Evolutionary conservation across 2,797 vertebrate species (phyloP).

Genomic region (Decapterus maruadsi): DNA sequence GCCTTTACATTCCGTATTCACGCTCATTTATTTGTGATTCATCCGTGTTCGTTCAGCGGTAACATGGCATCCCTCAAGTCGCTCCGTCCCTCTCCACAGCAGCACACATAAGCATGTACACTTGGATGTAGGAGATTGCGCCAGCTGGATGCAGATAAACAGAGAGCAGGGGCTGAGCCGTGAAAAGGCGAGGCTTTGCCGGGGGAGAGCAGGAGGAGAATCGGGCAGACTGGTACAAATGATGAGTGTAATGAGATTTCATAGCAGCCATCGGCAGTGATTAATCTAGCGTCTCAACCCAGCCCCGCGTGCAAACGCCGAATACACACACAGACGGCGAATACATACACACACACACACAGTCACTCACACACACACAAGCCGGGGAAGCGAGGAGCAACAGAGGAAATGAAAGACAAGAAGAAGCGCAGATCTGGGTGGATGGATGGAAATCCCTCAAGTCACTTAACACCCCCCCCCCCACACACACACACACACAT

Average conservation of each 20-base stretch:
- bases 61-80: constrained; percentile 48
- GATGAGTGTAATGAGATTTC: constrained; percentile 89
- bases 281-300: constrained; percentile 82
- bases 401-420: constrained; percentile 80
- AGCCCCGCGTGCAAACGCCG: constrained; percentile 39
- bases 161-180: constrained; percentile 47
- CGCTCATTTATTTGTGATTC: constrained; percentile 55
- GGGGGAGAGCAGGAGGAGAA: constrained; percentile 61
- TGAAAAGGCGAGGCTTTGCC: constrained; percentile 52
- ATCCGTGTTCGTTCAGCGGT: constrained; percentile 60
- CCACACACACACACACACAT: constrained; percentile 19
- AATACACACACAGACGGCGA: constrained; percentile 44
- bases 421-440: constrained; percentile 61
- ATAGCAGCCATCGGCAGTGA: constrained; percentile 85
- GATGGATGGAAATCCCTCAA: constrained; percentile 70
- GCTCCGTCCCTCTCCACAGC: constrained; percentile 40
- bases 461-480: constrained; percentile 57
- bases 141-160: constrained; percentile 64
- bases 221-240: constrained; percentile 82
- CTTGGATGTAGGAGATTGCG: constrained; percentile 48
- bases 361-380: constrained; percentile 34
- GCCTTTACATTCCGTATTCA: constrained; percentile 47
- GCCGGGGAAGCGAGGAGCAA: constrained; percentile 48
- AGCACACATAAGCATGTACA: constrained; percentile 31
- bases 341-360: constrained; percentile 45